Evolutionary conservation across 2,113 vertebrate genomes (phyloP), one percentile per base, ranked within the genome.

Genomic region (Cyprinodon brontotheroides): DNA sequence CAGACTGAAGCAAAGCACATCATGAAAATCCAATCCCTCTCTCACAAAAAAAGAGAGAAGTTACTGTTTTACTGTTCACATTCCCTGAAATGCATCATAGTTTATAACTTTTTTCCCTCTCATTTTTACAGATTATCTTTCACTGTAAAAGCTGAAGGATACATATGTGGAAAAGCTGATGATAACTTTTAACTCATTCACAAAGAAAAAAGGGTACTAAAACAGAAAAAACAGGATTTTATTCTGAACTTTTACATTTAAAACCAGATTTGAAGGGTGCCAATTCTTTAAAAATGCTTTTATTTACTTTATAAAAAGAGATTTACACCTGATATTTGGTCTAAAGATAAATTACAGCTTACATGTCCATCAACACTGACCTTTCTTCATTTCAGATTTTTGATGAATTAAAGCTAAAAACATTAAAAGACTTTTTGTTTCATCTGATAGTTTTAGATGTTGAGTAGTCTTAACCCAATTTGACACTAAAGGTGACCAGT

Each of bases 1-100:
- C 96, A 97, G 86, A 95, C 93, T 91, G 92, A 95, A 96, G 95
- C 94, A 95, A 95, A 96, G 93, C 94, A 96, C 95, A 94, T 90
- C 82, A 87, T 93, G 93, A 94, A 92, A 88, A 95, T 94, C 96
- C 92, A 92, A 94, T 94, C 89, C 84, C 93, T 95, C 94, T 95
- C 88, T 87, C 92, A 83, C 80, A 91, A 92, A 92, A 93, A 91
- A 93, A 90, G 79, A 90, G 85, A 90, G 14, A 77, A 80, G 80
- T 85, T 79, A 75, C 86, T 43, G 76, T 93, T 93, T 94, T 94
- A 89, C 90, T 94, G 93, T 90, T 96, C 93, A 95, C 95, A 94
- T 95, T 95, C 94, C 96, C 96, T 96, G 95, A 96, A 96, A 93
- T 89, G 92, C 81, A 88, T 82, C 70, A 81, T 76, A 73, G 78